These are phyloP conservation scores for Yponomeuta sedellus DNA, from an alignment of 2,888 invertebrate genomes.

Conservation along the genomic window DNA sequence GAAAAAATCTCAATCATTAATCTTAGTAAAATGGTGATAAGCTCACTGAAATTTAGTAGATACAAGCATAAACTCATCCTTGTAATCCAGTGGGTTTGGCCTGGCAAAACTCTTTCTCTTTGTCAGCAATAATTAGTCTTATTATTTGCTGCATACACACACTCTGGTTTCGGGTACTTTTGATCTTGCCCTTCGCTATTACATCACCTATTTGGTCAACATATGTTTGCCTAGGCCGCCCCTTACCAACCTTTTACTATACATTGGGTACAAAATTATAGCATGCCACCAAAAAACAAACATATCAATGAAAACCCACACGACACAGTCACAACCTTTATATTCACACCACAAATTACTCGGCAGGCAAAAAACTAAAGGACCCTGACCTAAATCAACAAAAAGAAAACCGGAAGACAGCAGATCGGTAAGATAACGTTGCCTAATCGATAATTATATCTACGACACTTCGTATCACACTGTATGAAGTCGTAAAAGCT, in stretches of 20 bases:
- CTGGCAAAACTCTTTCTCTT: too few relatives aligned
- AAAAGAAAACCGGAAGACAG: conserved; percentile 71
- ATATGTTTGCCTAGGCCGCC: too few relatives aligned
- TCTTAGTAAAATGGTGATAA: neutral
- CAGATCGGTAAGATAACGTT: conserved; percentile 70
- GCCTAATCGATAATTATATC: conserved; percentile 76
- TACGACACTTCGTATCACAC: conserved; percentile 71
- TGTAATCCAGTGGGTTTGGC: too few relatives aligned
- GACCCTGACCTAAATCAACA: conserved; percentile 58
- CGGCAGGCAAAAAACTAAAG: conserved; percentile 27
- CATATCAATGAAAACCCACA: conserved; percentile 1
- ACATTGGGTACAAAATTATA: neutral
- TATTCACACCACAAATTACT: conserved; percentile 42
- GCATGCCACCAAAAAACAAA: neutral
- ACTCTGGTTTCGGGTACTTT: too few relatives aligned
- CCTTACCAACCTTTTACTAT: neutral
- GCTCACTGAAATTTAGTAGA: too few relatives aligned
- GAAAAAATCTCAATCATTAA: too few relatives aligned
- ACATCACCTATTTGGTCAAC: too few relatives aligned
- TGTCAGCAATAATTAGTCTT: too few relatives aligned
- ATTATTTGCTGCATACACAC: too few relatives aligned
- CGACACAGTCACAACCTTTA: conserved; percentile 11
- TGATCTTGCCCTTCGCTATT: too few relatives aligned
- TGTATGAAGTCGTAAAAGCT: conserved; percentile 53
- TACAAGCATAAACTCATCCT: too few relatives aligned